phyloP scores from a whole-genome alignment of 1,140 invertebrate genomes.

The Heliconius nattereri region DNA sequence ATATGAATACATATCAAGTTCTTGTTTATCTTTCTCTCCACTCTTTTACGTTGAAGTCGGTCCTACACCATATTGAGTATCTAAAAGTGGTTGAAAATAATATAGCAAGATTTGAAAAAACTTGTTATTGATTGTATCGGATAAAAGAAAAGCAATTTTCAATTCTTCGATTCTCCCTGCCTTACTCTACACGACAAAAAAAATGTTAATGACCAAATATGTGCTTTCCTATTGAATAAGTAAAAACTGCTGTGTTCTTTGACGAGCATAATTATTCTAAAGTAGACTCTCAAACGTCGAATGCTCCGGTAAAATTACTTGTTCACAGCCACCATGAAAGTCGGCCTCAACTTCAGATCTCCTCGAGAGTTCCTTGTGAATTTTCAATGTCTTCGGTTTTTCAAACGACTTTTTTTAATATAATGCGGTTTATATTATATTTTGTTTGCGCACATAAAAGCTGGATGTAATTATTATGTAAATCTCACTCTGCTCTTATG shows the following conservation, averaged over 20 bases:
- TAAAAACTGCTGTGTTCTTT: slow-evolving; percentile 23
- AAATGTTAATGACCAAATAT: neutral
- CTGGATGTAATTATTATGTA: slow-evolving; percentile 17
- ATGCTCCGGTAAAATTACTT: slow-evolving; percentile 53
- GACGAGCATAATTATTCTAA: slow-evolving; percentile 30
- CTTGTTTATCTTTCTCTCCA: no score
- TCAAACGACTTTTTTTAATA: slow-evolving; percentile 32
- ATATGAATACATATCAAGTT: no score
- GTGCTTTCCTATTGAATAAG: neutral
- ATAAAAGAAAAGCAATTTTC: no score
- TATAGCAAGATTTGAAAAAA: no score
- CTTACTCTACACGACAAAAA: neutral
- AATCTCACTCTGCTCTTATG: neutral
- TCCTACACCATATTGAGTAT: no score
- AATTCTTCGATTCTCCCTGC: no score
- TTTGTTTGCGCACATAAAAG: slow-evolving; percentile 6
- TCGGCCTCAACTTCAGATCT: slow-evolving; percentile 48
- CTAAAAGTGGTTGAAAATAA: no score
- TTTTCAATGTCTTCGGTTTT: slow-evolving; percentile 41
- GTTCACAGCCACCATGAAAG: slow-evolving; percentile 48
- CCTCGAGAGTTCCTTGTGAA: slow-evolving; percentile 49
- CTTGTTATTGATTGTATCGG: no score
- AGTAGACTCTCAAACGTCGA: slow-evolving; percentile 33
- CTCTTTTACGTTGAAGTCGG: no score
- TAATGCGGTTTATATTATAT: slow-evolving; percentile 20